phyloP scores from a whole-genome alignment of 2,888 invertebrate species.

The Caenorhabditis sp. region DNA sequence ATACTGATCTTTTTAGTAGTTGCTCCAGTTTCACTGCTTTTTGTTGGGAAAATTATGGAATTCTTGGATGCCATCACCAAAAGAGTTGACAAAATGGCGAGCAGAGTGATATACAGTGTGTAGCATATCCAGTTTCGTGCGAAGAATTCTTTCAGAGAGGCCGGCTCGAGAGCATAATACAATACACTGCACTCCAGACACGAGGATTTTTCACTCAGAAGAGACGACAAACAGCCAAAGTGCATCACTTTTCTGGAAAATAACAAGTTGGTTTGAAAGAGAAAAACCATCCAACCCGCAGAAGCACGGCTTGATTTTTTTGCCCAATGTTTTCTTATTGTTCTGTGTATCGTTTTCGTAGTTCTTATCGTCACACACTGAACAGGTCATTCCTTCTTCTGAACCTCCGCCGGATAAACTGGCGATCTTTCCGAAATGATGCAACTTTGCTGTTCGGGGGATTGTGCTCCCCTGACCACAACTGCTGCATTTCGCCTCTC shows the following conservation, averaged over 20 bases:
- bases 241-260: constrained; percentile 23
- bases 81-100: constrained; percentile 8
- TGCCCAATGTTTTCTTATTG: background rate
- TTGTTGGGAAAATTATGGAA: constrained; percentile 13
- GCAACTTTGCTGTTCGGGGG: constrained; percentile 4
- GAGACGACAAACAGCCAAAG: constrained; percentile 10
- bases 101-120: background rate
- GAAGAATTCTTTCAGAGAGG: constrained; percentile 16
- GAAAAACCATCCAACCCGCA: constrained; percentile 15
- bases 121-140: constrained; percentile 17
- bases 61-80: constrained; percentile 12
- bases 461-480: constrained; percentile 32
- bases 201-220: constrained; percentile 2
- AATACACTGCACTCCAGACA: constrained; percentile 27
- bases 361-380: constrained; percentile 6
- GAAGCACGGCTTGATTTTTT: constrained; percentile 28
- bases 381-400: background rate
- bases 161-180: constrained; percentile 18
- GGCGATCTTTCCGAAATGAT: background rate
- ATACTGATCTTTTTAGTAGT: constrained; percentile 16
- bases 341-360: background rate
- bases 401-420: background rate
- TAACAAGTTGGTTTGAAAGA: background rate
- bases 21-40: background rate
- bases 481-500: constrained; percentile 39